A percentile compares a stretch with the other conserved stretches of the same genome.
Evolutionary conservation across 2,888 invertebrate species (phyloP).

Genomic region (Tenthredo distinguenda): DNA sequence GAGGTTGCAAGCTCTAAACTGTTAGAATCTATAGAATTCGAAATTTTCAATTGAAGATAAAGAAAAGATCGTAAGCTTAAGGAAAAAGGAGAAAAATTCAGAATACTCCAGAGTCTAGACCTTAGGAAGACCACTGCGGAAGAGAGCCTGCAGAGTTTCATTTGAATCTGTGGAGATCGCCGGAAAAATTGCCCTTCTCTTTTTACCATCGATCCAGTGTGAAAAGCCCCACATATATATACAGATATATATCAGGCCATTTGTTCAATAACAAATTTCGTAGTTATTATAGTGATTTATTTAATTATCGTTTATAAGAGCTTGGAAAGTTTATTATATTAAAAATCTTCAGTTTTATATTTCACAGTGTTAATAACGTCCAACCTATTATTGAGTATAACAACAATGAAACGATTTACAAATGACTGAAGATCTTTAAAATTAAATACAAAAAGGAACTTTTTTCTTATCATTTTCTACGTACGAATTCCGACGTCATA

Average conservation of each 20-base stretch:
- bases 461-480: neutral
- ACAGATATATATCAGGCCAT: neutral
- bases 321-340: constrained; percentile 8
- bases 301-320: neutral
- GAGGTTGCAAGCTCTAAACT: neutral
- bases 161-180: neutral
- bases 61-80: neutral
- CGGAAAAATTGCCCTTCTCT: neutral
- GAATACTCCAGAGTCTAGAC: neutral
- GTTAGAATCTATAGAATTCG: neutral
- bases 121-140: neutral
- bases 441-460: constrained; percentile 46
- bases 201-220: neutral
- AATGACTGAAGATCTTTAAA: neutral
- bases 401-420: neutral
- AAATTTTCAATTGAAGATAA: constrained; percentile 2
- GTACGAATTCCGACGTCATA: neutral
- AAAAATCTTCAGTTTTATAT: constrained; percentile 24
- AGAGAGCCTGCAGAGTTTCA: neutral
- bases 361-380: constrained; percentile 1
- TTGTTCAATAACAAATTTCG: constrained; percentile 31
- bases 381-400: neutral
- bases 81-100: neutral
- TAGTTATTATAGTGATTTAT: constrained; percentile 28
- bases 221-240: neutral